phyloP scores from a whole-genome alignment of 1,140 invertebrate genomes.

The Drosophila sturtevanti region DNA sequence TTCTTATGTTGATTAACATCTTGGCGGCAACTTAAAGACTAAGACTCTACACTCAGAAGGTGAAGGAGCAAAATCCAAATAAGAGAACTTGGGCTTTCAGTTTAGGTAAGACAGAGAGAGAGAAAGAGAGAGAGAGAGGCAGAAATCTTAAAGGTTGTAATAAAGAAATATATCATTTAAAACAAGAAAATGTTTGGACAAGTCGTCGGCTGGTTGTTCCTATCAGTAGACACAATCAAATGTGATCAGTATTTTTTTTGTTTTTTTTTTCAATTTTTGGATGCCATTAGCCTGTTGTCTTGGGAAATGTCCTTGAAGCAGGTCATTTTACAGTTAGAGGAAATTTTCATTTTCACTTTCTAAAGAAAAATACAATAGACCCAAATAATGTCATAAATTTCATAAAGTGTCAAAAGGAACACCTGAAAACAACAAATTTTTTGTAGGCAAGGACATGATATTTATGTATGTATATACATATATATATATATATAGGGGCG shows the following conservation, averaged over 20 bases:
- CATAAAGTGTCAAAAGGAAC: constrained; percentile 79
- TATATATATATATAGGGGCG: constrained; percentile 49
- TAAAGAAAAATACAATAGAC: constrained; percentile 40
- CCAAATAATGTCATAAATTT: constrained; percentile 78
- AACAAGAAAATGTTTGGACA: constrained; percentile 56
- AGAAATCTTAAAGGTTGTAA: constrained; percentile 43
- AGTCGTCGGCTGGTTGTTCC: constrained; percentile 23
- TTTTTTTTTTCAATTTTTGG: too few species aligned
- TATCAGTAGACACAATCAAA: constrained; percentile 21
- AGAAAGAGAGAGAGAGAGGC: not conserved
- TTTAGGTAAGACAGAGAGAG: not conserved
- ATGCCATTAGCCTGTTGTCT: constrained; percentile 5
- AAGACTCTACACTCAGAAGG: not conserved
- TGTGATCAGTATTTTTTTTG: too few species aligned
- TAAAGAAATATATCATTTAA: constrained; percentile 74
- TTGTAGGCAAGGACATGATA: constrained; percentile 28
- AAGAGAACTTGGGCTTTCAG: too few species aligned
- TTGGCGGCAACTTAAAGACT: constrained; percentile 30
- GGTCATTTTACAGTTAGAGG: constrained; percentile 65
- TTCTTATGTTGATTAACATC: constrained; percentile 49
- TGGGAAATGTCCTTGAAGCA: constrained; percentile 44
- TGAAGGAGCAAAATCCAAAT: not conserved
- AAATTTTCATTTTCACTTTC: constrained; percentile 53
- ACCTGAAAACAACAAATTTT: constrained; percentile 47
- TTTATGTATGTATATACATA: not conserved